Evolutionary conservation across 2,113 vertebrate species (phyloP), one percentile per base, ranked within the genome.

Genomic region (Rallus limicola): DNA sequence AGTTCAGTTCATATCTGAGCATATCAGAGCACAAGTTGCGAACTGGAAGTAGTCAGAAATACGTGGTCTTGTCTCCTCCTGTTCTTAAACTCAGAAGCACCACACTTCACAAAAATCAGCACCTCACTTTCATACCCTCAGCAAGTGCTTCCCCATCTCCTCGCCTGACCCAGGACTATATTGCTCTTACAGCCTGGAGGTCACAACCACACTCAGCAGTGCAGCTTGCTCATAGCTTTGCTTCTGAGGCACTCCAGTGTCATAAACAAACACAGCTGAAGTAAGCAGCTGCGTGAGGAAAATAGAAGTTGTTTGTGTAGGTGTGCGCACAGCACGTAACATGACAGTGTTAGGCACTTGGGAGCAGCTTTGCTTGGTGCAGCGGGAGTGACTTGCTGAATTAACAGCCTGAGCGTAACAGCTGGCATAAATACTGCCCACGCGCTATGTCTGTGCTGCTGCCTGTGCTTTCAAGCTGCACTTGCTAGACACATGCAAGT

Each of bases 401-500:
- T 80, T 67, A 76, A 89, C 75, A 85, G 80, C 64, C 68, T 55
- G 11, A 29, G 94, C 42, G 2, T 55, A 84, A 95, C 90, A 97
- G 95, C 94, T 86, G 85, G 68, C 56, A 13, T 15, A 68, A 82
- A 74, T 19, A 13, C 60, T 76, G 44, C 80, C 68, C 82, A 85
- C 72, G 52, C 24, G 33, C 62, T 88, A 95, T 78, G 84, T 91
- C 83, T 86, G 94, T 34, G 0, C 13, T 52, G 77, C 88, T 3
- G 25, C 56, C 97, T 68, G 55, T 9, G 82, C 86, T 84, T 75
- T 65, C 68, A 96, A 97, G 97, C 96, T 82, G 90, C 71, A 26
- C 89, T 92, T 75, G 58, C 79, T 92, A 88, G 86, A 76, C 69
- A 72, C 98, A 98, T 98, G 98, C 98, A 98, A 91, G 38, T 62